Evolutionary conservation across 2,113 vertebrate species (phyloP), one percentile per base, ranked within the genome.

Genomic region (Merops nubicus): DNA sequence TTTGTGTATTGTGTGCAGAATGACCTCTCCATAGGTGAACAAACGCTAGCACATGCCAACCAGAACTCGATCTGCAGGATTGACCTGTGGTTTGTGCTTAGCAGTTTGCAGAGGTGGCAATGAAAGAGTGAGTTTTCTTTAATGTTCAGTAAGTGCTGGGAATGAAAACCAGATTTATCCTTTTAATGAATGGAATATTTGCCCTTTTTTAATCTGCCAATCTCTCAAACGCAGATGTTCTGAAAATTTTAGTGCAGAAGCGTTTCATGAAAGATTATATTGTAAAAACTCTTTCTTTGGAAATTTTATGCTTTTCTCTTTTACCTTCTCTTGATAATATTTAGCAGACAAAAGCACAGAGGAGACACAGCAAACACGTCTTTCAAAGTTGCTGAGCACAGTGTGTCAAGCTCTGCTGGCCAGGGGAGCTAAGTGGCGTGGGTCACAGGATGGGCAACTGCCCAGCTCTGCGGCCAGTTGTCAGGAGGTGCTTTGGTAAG

Each of bases 391-490:
- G 31, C 34, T 10, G 56, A 14, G 33, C 16, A 6, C 56, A 29
- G 36, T 0, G 3, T 26, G 29, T n/a, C 16, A 7, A 23, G 15
- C 18, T 57, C 48, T 50, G 40, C 26, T 23, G 40, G n/a, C 40
- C 2, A 3, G 53, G 60, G 51, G 50, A 50, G 3, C 48, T 3
- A 8, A 20, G 33, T 29, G 42, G 13, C 81, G 79, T 38, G 38
- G 47, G 45, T 5, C 12, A 2, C 15, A n/a, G 8, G 38, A 5
- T 16, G 62, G 53, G 22, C 40, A 43, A 9, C 54, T 13, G 16
- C 17, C 42, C 2, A 12, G 6, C 59, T 9, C 50, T 5, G 17
- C 0, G 5, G 38, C 4, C 59, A 4, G 42, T 20, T 25, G 2
- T 48, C 50, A 8, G 57, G 36, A 34, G 42, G 42, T 17, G 25